Evolutionary conservation across 2,888 invertebrate species (phyloP).

Genomic region (Synergus gifuensis): DNA sequence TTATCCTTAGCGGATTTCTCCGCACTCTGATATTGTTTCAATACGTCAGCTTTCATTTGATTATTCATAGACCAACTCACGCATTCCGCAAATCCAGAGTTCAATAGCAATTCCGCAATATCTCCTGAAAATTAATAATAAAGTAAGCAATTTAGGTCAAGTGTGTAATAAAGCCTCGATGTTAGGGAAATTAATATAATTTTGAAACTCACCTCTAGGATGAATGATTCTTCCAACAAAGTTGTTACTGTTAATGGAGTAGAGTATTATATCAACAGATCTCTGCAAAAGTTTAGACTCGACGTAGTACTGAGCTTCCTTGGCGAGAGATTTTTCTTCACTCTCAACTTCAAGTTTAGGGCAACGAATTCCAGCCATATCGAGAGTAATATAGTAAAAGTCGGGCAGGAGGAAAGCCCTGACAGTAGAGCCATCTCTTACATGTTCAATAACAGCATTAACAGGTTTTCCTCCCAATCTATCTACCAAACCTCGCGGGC

Average conservation of each 20-base stretch:
- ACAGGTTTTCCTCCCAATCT: conserved; percentile 91
- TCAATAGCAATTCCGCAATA: conserved; percentile 94
- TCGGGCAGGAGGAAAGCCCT: conserved; percentile 94
- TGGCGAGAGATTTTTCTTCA: conserved; percentile 87
- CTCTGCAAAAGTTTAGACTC: conserved; percentile 95
- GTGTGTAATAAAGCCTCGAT: not conserved
- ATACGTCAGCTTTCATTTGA: conserved; percentile 86
- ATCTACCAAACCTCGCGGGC: conserved; percentile 90
- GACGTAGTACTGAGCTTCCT: conserved; percentile 96
- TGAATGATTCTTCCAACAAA: conserved; percentile 96
- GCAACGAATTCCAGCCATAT: conserved; percentile 96
- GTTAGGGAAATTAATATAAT: not conserved
- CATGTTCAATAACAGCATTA: conserved; percentile 97
- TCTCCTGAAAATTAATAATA: conserved; percentile 80
- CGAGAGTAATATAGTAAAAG: conserved; percentile 94
- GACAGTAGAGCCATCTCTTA: conserved; percentile 97
- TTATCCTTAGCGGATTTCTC: conserved; percentile 94
- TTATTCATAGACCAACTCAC: conserved; percentile 95
- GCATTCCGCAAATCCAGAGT: conserved; percentile 95
- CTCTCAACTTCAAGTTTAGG: conserved; percentile 86
- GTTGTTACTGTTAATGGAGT: conserved; percentile 95
- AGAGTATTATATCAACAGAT: conserved; percentile 93
- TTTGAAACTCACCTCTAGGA: conserved; percentile 82
- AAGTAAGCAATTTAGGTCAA: not conserved
- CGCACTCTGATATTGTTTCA: conserved; percentile 87